Evolutionary conservation across 2,113 vertebrate genomes (phyloP), one percentile per base, ranked within the genome.

Genomic region (Uropsilus gracilis): DNA sequence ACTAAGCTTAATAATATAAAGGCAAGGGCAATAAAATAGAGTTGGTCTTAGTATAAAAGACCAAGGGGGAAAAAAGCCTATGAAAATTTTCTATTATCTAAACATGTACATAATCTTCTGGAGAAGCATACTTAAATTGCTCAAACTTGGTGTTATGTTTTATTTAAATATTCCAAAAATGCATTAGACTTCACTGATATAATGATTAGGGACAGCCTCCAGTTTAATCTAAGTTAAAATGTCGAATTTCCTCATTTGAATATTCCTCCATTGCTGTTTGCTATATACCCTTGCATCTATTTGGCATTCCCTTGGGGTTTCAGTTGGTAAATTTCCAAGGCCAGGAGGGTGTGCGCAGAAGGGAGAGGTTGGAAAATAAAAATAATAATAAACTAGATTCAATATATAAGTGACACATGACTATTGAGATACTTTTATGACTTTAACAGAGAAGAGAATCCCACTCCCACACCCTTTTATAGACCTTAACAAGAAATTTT

Each of bases 141-240:
- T 94, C 46, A 94, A 92, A 81, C 61, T 81, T 84, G n/a, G 42
- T 50, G 7, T 64, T 75, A 80, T 89, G 48, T 86, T 97, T 97
- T 90, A 93, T 85, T 95, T 91, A 94, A 96, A 86, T 96, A 48
- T 46, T 75, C 85, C 46, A 77, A 86, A 46, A 97, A 94, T 96
- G 69, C 95, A 89, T 46, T 20, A 64, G 0, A 0, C 55, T 77
- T 97, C 90, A 76, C 94, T 82, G 94, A 80, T 59, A 82, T 20
- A 86, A 24, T 94, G 81, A 96, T 83, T 96, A 95, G 77, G 93
- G 85, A 89, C 88, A 97, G 96, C 96, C 86, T 68, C 46, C 50
- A 95, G 87, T 59, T 94, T 57, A 95, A 93, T 89, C 90, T 96
- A 85, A 97, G 97, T 97, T 97, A 96, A 97, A 94, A 97, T 96